Conservation (phyloP, 2,888 invertebrate genomes). For the Cheiracanthium punctorium region DNA sequence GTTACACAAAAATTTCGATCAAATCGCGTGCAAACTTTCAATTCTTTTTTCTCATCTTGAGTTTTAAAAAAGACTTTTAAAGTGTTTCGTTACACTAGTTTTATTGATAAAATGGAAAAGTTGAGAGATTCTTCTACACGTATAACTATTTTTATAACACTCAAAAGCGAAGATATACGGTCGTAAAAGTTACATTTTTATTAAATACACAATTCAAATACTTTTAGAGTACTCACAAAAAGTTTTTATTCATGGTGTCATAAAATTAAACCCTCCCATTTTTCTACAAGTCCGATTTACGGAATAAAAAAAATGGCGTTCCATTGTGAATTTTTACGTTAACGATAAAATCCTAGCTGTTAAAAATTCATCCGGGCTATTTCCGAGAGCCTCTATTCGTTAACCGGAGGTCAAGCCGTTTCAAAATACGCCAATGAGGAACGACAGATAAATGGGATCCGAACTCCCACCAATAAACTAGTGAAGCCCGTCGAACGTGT, state of each 20-base stretch:
- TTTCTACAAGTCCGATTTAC: too few species aligned
- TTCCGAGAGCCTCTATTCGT: conserved; percentile 34
- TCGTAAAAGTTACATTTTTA: background rate
- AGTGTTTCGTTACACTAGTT: too few species aligned
- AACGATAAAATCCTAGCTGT: background rate
- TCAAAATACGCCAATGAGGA: conserved; percentile 49
- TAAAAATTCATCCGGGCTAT: background rate
- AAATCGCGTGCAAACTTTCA: too few species aligned
- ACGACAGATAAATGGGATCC: conserved; percentile 45
- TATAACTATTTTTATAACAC: too few species aligned
- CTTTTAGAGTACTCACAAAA: background rate
- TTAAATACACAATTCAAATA: background rate
- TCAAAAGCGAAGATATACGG: too few species aligned
- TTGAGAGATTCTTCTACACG: too few species aligned
- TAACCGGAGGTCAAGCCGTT: conserved; percentile 46
- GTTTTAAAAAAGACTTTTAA: too few species aligned
- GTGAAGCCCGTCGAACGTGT: conserved; percentile 29
- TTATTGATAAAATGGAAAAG: too few species aligned
- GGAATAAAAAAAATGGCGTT: too few species aligned
- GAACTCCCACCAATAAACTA: conserved; percentile 47
- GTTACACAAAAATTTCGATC: too few species aligned
- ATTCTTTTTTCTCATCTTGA: too few species aligned
- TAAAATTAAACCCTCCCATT: conserved; percentile 17
- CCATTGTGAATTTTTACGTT: conserved; percentile 12
- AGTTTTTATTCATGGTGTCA: background rate